Percentiles rank a stretch among this genome's conserved stretches.
phyloP scores from a whole-genome alignment of 2,797 vertebrate species.

The Liasis olivaceus region DNA sequence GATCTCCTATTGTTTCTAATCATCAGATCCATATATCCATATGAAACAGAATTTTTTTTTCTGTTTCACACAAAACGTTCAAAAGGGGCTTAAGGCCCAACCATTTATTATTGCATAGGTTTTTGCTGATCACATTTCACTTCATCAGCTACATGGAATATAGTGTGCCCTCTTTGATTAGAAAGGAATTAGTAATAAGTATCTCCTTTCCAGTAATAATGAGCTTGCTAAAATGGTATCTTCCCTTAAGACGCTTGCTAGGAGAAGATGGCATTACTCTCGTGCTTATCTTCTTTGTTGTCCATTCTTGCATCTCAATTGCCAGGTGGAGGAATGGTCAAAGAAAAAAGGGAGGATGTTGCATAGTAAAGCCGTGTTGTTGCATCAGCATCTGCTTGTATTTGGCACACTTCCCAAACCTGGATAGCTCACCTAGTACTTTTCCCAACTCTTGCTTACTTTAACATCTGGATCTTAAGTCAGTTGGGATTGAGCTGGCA shows the following conservation, averaged over 20 bases:
- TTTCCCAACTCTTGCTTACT: background rate
- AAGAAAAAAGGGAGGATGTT: background rate
- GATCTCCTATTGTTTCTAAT: too few species aligned
- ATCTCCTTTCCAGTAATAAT: background rate
- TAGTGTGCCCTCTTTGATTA: background rate
- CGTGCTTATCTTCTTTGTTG: background rate
- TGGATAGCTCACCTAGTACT: background rate
- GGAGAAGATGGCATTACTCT: too few species aligned
- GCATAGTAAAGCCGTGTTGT: background rate
- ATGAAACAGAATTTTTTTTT: too few species aligned
- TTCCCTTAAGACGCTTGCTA: background rate
- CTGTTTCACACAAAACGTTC: too few species aligned
- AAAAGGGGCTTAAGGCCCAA: background rate
- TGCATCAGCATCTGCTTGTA: conserved; percentile 16
- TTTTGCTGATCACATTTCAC: background rate
- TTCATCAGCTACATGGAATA: background rate
- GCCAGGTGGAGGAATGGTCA: background rate
- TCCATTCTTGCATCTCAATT: background rate
- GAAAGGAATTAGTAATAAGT: background rate
- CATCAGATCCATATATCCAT: too few species aligned
- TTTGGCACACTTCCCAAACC: background rate
- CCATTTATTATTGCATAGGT: background rate
- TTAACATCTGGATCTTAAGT: conserved; percentile 4
- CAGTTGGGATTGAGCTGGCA: background rate
- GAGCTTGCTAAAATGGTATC: background rate